phyloP scores from a whole-genome alignment of 1,140 invertebrate species.

The Holotrichia oblita region DNA sequence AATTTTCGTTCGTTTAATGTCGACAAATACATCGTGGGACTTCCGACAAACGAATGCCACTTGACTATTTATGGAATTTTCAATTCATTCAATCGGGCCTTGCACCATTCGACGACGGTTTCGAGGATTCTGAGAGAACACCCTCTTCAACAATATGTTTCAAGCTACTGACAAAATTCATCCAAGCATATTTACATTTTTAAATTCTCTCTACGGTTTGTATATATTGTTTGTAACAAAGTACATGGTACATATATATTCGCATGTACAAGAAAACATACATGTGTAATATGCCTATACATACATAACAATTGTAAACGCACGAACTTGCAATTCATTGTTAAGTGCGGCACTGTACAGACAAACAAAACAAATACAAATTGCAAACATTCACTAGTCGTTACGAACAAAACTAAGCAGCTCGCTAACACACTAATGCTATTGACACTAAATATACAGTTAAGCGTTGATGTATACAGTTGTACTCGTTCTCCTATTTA shows the following conservation, averaged over 20 bases:
- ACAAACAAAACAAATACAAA: not conserved
- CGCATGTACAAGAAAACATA: no score
- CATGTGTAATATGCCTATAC: no score
- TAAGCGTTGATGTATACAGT: not conserved
- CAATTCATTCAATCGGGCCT: not conserved
- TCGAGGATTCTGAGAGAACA: no score
- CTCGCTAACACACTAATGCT: not conserved
- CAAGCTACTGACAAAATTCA: no score
- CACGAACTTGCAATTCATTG: not conserved
- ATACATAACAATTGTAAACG: no score
- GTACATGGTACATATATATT: no score
- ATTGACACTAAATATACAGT: not conserved
- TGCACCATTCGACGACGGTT: no score
- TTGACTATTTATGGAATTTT: constrained; percentile 13
- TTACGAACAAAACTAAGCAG: constrained; percentile 16
- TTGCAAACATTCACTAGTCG: not conserved
- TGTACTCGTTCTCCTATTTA: no score
- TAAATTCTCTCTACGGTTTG: no score
- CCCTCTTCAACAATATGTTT: no score
- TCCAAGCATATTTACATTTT: no score
- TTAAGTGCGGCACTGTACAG: not conserved
- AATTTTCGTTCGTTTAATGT: constrained; percentile 6
- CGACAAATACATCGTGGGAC: not conserved
- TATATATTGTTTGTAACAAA: no score
- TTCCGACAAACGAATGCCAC: constrained; percentile 4